Evolutionary conservation across 2,888 invertebrate species (phyloP), one percentile per base, ranked within the genome.

Genomic region (Buathra laborator): DNA sequence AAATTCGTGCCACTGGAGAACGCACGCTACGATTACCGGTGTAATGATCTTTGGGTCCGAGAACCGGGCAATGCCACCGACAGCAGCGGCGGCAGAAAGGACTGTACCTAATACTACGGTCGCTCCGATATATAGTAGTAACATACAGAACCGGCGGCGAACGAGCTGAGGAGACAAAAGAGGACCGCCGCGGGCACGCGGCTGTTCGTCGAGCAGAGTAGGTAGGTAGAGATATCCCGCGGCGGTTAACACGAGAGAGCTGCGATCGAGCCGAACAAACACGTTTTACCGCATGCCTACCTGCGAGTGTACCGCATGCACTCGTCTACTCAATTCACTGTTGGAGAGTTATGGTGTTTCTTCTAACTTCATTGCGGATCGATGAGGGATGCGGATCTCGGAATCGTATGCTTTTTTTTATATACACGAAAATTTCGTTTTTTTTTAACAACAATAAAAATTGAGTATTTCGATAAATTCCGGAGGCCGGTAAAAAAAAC

Each of bases 241-340:
- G 76, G 80, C 80, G 80, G 80, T 80, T 66, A 84, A 76, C 71
- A 84, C 76, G 84, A 72, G 80, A 72, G 84, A 81, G 62, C 71
- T 81, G 59, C 84, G 80, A 84, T 84, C 76, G 80, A 76, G 51
- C 44, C 84, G 84, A 84, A 80, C 72, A 84, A 84, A 84, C 84
- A 81, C 84, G 84, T 81, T 84, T 66, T 76, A 80, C 71, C 72
- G 80, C 84, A 79, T 79, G 70, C 75, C 75, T 62, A 76, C 76
- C 76, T 76, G 76, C 76, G 76, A 51, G 67, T n/a, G 56, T 59
- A 77, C 56, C 48, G 51, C 16, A 56, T 84, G 66, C 79, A 64
- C 80, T 84, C 76, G 37, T 79, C 74, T 29, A 44, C 78, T 53
- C 66, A 32, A 59, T 44, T 70, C 67, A 24, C 53, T 62, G 76